Base-by-base conservation (phyloP, 2,888 invertebrate species). In the Mallateleia sp. region DNA sequence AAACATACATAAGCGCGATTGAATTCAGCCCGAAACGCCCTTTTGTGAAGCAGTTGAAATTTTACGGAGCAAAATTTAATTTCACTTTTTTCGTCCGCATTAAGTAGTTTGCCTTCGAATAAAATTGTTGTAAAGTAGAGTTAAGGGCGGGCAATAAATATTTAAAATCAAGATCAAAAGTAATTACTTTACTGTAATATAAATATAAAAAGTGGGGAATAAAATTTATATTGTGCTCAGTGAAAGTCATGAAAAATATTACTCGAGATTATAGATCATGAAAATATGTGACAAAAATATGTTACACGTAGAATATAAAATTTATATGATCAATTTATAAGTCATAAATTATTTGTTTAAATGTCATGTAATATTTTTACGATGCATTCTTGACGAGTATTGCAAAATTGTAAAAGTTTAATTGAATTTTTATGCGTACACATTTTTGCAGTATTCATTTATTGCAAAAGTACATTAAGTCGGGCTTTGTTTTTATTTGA, bases 271-370 rank as follows among this genome's bases (percentile, higher is more conserved):
- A 25, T 64, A 64, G 64, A 64, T n/a, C 45, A 42, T 45, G 45
- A 64, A 64, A 64, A 28, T 22, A 15, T 34, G 25, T 28, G 64
- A 64, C 45, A 64, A 64, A 47, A 47, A 64, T 64, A 25, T 45
- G n/a, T 64, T 9, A 18, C 45, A 18, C 18, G 25, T n/a, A 25
- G 20, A 18, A 2, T 18, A 50, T 50, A 50, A 47, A 67, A 67
- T 50, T 47, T 67, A 38, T 38, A 67, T 28, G 50, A 22, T 32
- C 50, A n/a, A 11, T 67, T 67, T 67, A 67, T 67, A 52, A 69
- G 32, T 34, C 67, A 52, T 69, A 69, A 69, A 69, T 52, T 24
- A 52, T 54, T 54, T 22, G 54, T 69, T 24, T 52, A 69, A 34
- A 32, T 22, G 52, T 24, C 24, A 34, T 15, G 18, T 24, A 38